Percentiles rank a stretch among this genome's conserved stretches.
These are phyloP conservation scores for Dipodomys ordii DNA, from an alignment of 2,113 vertebrate species.

Conservation along the genomic window DNA sequence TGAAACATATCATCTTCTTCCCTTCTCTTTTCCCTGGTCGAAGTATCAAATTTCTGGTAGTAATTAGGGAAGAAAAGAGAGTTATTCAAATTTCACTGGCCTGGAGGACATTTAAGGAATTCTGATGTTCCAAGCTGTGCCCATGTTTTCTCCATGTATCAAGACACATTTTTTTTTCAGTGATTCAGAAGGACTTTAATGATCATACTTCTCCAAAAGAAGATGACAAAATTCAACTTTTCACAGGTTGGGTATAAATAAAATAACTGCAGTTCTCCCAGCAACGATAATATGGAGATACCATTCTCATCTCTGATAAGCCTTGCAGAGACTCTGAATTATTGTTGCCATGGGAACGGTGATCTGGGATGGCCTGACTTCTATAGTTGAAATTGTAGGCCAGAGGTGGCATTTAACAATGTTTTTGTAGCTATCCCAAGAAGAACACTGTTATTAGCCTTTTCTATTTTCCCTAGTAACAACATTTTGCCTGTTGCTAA, in stretches of 20 bases:
- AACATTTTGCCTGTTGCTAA: constrained; percentile 27
- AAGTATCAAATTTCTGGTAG: constrained; percentile 1
- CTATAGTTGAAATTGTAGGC: constrained; percentile 28
- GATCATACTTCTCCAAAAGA: constrained; percentile 6
- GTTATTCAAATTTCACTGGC: constrained; percentile 16
- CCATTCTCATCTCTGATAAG: background rate
- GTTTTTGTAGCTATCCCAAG: constrained; percentile 58
- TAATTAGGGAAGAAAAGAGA: background rate
- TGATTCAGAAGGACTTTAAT: constrained; percentile 27
- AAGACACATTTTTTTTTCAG: background rate
- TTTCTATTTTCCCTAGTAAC: constrained; percentile 57
- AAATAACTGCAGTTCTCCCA: constrained; percentile 36
- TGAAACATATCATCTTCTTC: background rate
- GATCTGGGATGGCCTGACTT: constrained; percentile 44
- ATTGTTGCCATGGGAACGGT: constrained; percentile 64
- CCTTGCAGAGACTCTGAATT: background rate
- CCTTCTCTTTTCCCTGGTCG: constrained; percentile 13
- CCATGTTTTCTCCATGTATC: background rate
- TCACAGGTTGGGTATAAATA: background rate
- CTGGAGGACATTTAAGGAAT: background rate
- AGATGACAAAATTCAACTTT: constrained; percentile 20
- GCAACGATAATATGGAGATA: background rate
- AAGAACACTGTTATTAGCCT: constrained; percentile 52
- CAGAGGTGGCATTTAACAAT: constrained; percentile 42
- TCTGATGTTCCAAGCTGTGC: background rate